Evolutionary conservation across 1,140 invertebrate species (phyloP), one percentile per base, ranked within the genome.

Genomic region (Dinoponera quadriceps): DNA sequence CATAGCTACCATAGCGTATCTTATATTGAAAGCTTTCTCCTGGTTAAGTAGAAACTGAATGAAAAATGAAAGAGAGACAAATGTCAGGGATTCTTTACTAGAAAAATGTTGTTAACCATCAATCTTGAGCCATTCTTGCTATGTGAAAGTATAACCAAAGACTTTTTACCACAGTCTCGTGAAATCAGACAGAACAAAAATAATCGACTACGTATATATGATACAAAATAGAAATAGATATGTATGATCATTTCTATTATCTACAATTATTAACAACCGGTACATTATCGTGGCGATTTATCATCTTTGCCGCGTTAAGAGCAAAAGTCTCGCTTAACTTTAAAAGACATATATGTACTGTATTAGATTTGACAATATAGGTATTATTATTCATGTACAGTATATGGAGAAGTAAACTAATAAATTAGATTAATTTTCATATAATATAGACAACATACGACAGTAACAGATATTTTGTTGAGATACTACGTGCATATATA

Each of bases 11-110:
- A 94, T 98, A 89, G 96, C 97, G 14, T 98, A 98, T 92, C 96
- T 98, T 91, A 94, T 98, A 87, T 94, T 98, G 74, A 98, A 98
- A 95, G 96, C 97, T 77, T 96, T 98, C 82, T 95, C 97, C 83
- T 98, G 97, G 97, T 94, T 98, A 80, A 97, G 97, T 93, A 95
- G 96, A 93, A 94, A 94, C 68, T 94, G 91, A 88, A 3, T 38
- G 25, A 20, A 14, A 49, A 13, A 48, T 63, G 25, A 22, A 11
- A 25, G 16, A 25, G 9, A 25, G 29, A 9, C 14, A 73, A 51
- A 54, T 69, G 18, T 18, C 54, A 33, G 48, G 29, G 2, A 22
- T 59, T 18, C 75, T 82, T 85, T 62, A 27, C 44, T 68, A 49
- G n/a, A 60, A n/a, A 57, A 48, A 62, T 72, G 74, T 57, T 80